These are phyloP conservation scores for Bombus consobrinus DNA, from an alignment of 1,140 invertebrate genomes.

Conservation along the genomic window DNA sequence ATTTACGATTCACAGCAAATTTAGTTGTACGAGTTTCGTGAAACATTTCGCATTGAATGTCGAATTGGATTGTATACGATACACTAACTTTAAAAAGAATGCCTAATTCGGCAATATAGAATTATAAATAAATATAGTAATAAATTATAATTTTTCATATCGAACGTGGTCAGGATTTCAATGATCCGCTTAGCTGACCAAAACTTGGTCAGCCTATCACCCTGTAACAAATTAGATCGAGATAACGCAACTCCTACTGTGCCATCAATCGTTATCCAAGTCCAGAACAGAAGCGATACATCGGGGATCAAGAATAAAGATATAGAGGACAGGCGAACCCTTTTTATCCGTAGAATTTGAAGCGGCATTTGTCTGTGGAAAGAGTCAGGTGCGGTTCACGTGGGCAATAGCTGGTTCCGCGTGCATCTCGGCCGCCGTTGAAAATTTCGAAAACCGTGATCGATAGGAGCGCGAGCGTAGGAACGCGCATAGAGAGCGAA, in stretches of 20 bases:
- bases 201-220: too few species aligned
- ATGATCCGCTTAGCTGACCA: too few species aligned
- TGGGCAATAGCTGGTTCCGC: neutral
- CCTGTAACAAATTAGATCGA: neutral
- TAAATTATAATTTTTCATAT: neutral
- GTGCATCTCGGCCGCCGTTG: constrained; percentile 37
- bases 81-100: too few species aligned
- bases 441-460: constrained; percentile 64
- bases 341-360: constrained; percentile 35
- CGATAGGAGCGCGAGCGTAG: constrained; percentile 57
- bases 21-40: too few species aligned
- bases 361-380: constrained; percentile 19
- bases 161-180: neutral
- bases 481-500: constrained; percentile 71
- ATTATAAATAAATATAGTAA: too few species aligned
- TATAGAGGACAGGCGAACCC: neutral
- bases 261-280: neutral
- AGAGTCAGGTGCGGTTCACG: neutral
- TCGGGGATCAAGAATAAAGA: neutral
- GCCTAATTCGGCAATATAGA: too few species aligned
- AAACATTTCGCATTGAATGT: too few species aligned
- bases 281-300: neutral
- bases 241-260: neutral
- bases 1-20: too few species aligned
- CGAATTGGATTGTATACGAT: too few species aligned